Evolutionary conservation across 2,888 invertebrate species (phyloP), one percentile per base, ranked within the genome.

Genomic region (Drosophila colorata): DNA sequence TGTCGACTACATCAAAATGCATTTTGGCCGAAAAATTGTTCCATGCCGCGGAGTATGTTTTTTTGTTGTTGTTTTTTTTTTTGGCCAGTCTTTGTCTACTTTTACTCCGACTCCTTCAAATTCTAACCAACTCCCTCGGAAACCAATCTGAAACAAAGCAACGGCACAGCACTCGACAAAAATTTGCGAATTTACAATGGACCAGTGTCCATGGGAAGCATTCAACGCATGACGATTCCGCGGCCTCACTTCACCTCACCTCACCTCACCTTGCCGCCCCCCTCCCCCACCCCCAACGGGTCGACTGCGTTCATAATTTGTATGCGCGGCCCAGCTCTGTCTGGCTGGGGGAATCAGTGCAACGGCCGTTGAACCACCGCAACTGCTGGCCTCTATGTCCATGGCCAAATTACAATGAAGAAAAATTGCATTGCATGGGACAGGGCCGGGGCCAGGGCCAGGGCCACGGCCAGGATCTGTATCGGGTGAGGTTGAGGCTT

Each of bases 141-240:
- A 65, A 70, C 47, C 68, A 84, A 80, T 80, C 65, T 56, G 72
- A 63, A 85, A 82, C 82, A 87, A 87, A 84, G 77, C 79, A 68
- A 75, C 66, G 69, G 59, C 60, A 23, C 52, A 61, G 83, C 70
- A 86, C 69, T 86, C 84, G 82, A 59, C 81, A 70, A 80, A 87
- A 85, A 86, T 87, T 87, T 83, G 74, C 77, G 78, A 87, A 87
- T 86, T 87, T 78, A 81, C 87, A 85, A 87, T 84, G 73, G 78
- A 49, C 72, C 61, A 61, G 52, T 28, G 70, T 47, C 67, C 60
- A 49, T 47, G 48, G 77, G 40, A 38, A 46, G 61, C 51, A 37
- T 56, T 48, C 55, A 40, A 43, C 52, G 61, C 55, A 71, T 59
- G 67, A 75, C 55, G 71, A 66, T 56, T 71, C 31, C 53, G 53